phyloP scores from a whole-genome alignment of 23 tunicate genomes.

The Oikopleura albicans region DNA sequence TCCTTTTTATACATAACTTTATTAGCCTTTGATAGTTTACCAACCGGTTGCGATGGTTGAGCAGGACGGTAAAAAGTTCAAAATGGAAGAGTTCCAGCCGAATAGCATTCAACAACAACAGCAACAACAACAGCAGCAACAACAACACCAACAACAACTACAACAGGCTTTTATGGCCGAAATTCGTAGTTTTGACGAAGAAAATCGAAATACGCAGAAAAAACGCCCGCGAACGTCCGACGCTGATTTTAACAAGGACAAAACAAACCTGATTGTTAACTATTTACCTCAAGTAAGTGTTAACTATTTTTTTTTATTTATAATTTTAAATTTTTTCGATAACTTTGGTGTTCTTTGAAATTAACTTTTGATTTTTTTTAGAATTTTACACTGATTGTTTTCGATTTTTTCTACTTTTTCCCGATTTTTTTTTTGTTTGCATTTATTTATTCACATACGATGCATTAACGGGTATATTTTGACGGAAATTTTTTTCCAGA shows the following conservation, averaged over 20 bases:
- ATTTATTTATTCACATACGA: too few relatives aligned
- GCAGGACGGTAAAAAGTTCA: background rate
- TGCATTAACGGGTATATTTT: too few relatives aligned
- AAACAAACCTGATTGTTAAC: constrained; percentile 62
- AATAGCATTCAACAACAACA: background rate
- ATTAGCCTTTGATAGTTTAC: background rate
- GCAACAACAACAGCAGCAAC: background rate
- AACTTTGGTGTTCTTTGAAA: too few relatives aligned
- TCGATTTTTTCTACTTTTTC: too few relatives aligned
- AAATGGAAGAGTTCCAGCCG: background rate
- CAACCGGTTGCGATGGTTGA: background rate
- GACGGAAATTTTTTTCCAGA: too few relatives aligned
- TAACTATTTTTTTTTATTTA: background rate
- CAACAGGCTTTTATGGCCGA: background rate
- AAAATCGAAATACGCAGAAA: background rate
- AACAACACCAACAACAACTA: background rate
- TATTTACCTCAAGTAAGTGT: constrained; percentile 46
- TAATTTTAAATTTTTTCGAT: too few relatives aligned
- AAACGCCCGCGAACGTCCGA: constrained; percentile 5
- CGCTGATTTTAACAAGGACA: constrained; percentile 19
- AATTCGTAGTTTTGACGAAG: background rate
- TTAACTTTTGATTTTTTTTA: too few relatives aligned
- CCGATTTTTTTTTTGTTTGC: too few relatives aligned
- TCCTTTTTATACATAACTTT: background rate
- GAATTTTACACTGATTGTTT: too few relatives aligned